Base-by-base conservation (phyloP, 2,113 vertebrate genomes). In the Pluvialis apricaria region DNA sequence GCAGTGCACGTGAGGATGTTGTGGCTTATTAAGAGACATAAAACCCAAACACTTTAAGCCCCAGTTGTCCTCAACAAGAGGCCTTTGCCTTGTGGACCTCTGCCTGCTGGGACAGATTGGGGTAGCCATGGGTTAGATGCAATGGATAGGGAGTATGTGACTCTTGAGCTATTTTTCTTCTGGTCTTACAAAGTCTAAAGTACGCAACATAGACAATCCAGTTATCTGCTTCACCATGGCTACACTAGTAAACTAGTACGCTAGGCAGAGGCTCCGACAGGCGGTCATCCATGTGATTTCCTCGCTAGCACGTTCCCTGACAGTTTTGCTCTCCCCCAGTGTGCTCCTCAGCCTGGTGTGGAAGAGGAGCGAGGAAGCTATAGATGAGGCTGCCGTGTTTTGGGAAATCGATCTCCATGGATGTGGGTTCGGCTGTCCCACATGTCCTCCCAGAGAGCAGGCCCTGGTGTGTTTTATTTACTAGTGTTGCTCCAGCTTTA, bases 401-500 rank as follows among this genome's bases (percentile, higher is more conserved):
- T 8, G 28, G 38, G 57, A 45, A 44, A 6, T 55, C 0, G 0
- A 6, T 62, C 40, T 57, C 34, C 31, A 1, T 24, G 21, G 12
- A 15, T 66, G 4, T 49, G 69, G 16, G 9, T 54, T 83, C 4
- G 3, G 40, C 94, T 82, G 45, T 75, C n/a, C 42, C 20, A 1
- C 19, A 3, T 3, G 58, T 34, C 64, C 54, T 70, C 26, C 49
- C 65, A 40, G 64, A 88, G 29, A 42, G 72, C 9, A 14, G 25
- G 14, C 29, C 52, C 32, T 64, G 62, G 18, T 64, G 44, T 31
- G 28, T 51, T 88, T 82, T 79, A 34, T 49, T 66, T 82, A 5
- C 34, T 31, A 3, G 24, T 28, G 49, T 73, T 82, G 42, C 61
- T 80, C 17, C 36, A 58, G 15, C 32, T 57, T 51, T 34, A 44